Evolutionary conservation across 2,113 vertebrate genomes (phyloP), one percentile per base, ranked within the genome.

Genomic region (Cochlearius cochlearius): DNA sequence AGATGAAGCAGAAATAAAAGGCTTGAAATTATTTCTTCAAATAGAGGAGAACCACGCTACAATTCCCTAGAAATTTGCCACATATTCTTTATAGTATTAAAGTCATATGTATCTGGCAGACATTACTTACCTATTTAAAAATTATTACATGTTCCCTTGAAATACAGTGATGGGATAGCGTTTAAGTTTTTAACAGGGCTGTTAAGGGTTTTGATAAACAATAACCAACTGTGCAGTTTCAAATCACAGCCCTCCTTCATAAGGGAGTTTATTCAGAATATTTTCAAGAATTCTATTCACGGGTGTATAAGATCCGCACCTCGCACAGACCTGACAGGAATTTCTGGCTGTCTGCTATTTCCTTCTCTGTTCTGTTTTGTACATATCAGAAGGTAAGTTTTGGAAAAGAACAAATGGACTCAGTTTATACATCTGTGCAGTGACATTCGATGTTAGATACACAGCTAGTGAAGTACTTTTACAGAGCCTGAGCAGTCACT

Each of bases 1-100:
- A 75, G 74, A 78, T 2, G 25, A 78, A 79, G 49, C 64, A 90
- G 87, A 93, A 95, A 79, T 91, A 82, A 78, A 96, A 95, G 41
- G 10, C 62, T 77, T 86, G 63, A 79, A 96, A 90, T 2, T 1
- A 62, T 26, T 56, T 92, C 78, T 72, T 92, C 68, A 90, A 29
- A 69, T 60, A 77, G 32, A 81, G 47, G 38, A 84, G 79, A 86
- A 83, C 43, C 16, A 30, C 58, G 29, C 58, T 68, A 52, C 66
- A 82, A 38, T 78, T 93, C 93, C 49, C 49, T 45, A 86, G 86
- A 90, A 91, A 73, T 47, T 66, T 43, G 41, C 32, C 26, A 38
- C 45, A 10, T 38, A 36, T 60, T 93, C 38, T 93, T 88, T 69
- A 32, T 63, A 26, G 15, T 20, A 55, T 66, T 84, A 88, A 88